Base-by-base conservation (phyloP, 35 echinoderm and acorn worm species). In the Chiridota heheva region DNA sequence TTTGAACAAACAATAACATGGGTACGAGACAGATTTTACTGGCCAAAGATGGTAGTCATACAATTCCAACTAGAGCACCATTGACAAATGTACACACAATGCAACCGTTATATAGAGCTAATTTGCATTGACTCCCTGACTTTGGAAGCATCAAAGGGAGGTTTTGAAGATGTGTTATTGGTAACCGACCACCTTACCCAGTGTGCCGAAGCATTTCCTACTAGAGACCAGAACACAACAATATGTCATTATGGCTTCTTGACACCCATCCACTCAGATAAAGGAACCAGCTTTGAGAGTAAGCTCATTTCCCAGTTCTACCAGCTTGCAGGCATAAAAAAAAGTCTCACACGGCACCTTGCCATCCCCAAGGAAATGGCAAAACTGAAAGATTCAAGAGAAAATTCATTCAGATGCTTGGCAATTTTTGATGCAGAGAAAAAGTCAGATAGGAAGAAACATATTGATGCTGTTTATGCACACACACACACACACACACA, bases 101-200 rank as follows among this genome's bases (percentile, higher is more conserved):
- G n/a, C n/a, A n/a, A n/a, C n/a, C n/a, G n/a, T n/a, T n/a, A n/a
- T n/a, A 40, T 72, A 25, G 68, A 72, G 35, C 31, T 72, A 7
- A 4, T 72, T 16, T 72, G 68, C 24, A 72, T 72, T 42, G 68
- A 72, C 40, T 72, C 47, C 40, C 40, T 44, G 6, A 72, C 58
- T 6, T 58, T 80, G 18, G 88, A 85, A 44, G 26, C 31, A 28
- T 90, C 80, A 1, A 69, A 76, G 60, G 81, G 81, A 2, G 81
- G 88, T 7, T 69, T 51, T 25, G 72, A 77, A 30, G 73, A 91
- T 56, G 70, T 91, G 25, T 29, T 91, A 0, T 48, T 91, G 1
- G 36, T 91, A n/a, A 91, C 81, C 25, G 72, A 91, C 49, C 81
- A 85, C 36, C 85, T 91, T 36, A 91, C 88, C 8, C 48, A 66